These are phyloP conservation scores for Benthosema pterotum DNA, from an alignment of 2,797 vertebrate genomes.

Conservation along the genomic window DNA sequence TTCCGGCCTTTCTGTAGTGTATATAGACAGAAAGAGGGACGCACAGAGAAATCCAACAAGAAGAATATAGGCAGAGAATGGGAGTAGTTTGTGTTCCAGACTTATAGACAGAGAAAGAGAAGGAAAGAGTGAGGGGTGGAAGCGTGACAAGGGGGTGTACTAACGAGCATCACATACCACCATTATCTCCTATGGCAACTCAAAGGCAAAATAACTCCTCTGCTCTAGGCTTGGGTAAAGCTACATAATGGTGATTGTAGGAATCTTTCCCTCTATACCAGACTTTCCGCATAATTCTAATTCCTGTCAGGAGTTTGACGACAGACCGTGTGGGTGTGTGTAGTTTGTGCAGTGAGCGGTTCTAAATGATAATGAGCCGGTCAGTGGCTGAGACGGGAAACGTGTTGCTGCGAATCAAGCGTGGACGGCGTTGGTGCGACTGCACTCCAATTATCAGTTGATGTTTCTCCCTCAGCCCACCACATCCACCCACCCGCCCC, in stretches of 20 bases:
- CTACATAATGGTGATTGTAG: constrained; percentile 51
- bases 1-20: constrained; percentile 55
- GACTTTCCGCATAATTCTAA: constrained; percentile 55
- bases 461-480: constrained; percentile 16
- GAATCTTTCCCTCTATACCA: constrained; percentile 43
- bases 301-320: constrained; percentile 62
- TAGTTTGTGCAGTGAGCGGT: constrained; percentile 55
- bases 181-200: constrained; percentile 59
- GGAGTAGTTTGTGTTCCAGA: constrained; percentile 67
- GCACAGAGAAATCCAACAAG: constrained; percentile 56
- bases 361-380: constrained; percentile 69
- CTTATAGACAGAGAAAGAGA: constrained; percentile 68
- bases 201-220: constrained; percentile 35
- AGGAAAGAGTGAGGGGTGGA: constrained; percentile 64
- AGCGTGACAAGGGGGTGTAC: constrained; percentile 51
- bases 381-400: constrained; percentile 46
- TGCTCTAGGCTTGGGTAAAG: constrained; percentile 43
- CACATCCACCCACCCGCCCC: neutral
- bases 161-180: constrained; percentile 72
- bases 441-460: constrained; percentile 42
- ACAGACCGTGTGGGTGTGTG: constrained; percentile 58
- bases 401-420: constrained; percentile 40
- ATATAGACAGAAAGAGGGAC: constrained; percentile 57
- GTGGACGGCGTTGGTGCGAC: constrained; percentile 37
- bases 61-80: constrained; percentile 60